Percentiles rank a stretch among this genome's conserved stretches.
Evolutionary conservation across 2,888 invertebrate species (phyloP).

Genomic region (Epistrophe grossulariae): DNA sequence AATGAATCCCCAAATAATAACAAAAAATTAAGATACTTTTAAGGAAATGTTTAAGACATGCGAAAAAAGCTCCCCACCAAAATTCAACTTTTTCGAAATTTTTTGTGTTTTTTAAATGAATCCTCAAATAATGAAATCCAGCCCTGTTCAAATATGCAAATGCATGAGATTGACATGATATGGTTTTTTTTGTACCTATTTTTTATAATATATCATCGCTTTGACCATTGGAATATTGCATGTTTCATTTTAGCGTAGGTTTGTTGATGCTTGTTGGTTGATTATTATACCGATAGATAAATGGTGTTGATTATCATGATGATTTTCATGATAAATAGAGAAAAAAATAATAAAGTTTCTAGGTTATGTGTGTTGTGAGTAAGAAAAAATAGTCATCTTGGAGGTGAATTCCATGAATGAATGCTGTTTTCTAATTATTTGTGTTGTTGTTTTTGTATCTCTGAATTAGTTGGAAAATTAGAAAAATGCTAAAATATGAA

Average conservation of each 20-base stretch:
- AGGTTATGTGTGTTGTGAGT: slow-evolving; percentile 52
- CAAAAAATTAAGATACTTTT: no score
- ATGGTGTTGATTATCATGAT: slow-evolving; percentile 25
- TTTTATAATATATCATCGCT: not conserved
- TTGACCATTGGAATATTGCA: slow-evolving; percentile 57
- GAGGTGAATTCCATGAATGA: slow-evolving; percentile 65
- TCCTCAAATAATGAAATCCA: not conserved
- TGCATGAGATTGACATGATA: slow-evolving; percentile 59
- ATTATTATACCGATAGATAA: slow-evolving; percentile 30
- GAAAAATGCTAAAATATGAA: slow-evolving; percentile 3
- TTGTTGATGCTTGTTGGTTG: slow-evolving; percentile 40
- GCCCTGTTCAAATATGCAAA: slow-evolving; percentile 28
- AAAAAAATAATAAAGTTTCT: slow-evolving; percentile 37
- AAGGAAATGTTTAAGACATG: no score
- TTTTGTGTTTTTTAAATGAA: no score
- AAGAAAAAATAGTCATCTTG: slow-evolving; percentile 34
- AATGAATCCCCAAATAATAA: no score
- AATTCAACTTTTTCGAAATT: no score
- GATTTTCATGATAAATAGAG: slow-evolving; percentile 45
- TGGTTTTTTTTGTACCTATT: not conserved
- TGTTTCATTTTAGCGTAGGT: slow-evolving; percentile 52
- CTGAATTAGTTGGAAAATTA: slow-evolving; percentile 41
- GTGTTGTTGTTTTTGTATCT: not conserved
- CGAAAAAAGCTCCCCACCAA: no score
- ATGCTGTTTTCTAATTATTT: slow-evolving; percentile 33